Evolutionary conservation across 2,888 invertebrate species (phyloP).

Genomic region (Apodemia zela): DNA sequence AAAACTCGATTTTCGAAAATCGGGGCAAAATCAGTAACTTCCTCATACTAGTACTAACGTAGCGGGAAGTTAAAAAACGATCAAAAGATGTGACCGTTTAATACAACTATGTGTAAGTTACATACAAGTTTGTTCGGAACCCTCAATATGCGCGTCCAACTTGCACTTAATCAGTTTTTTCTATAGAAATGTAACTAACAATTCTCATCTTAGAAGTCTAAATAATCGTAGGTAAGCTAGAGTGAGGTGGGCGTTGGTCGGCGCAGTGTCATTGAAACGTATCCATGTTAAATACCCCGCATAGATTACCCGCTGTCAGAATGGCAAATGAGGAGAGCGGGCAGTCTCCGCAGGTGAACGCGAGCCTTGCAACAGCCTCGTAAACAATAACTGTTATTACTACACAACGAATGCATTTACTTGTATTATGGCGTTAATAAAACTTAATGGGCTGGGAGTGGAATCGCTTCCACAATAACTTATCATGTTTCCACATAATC

Average conservation of each 20-base stretch:
- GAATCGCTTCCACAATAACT: not conserved
- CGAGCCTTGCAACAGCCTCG: constrained; percentile 3
- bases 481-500: not conserved
- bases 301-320: constrained; percentile 9
- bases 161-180: too few relatives aligned
- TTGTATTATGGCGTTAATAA: not conserved
- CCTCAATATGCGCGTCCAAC: too few relatives aligned
- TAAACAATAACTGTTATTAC: constrained; percentile 12
- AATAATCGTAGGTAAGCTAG: not conserved
- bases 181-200: not conserved
- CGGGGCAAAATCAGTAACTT: too few relatives aligned
- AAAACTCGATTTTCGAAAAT: too few relatives aligned
- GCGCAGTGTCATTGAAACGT: constrained; percentile 1
- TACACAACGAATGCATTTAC: constrained; percentile 5
- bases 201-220: not conserved
- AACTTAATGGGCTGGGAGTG: not conserved
- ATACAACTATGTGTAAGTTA: too few relatives aligned
- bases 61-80: too few relatives aligned
- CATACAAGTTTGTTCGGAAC: too few relatives aligned
- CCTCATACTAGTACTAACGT: too few relatives aligned
- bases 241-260: not conserved
- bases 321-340: constrained; percentile 5
- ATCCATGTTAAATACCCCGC: not conserved
- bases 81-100: too few relatives aligned
- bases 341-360: not conserved